phyloP scores from a whole-genome alignment of 2,797 vertebrate genomes.

The Catamblyrhynchus diadema region DNA sequence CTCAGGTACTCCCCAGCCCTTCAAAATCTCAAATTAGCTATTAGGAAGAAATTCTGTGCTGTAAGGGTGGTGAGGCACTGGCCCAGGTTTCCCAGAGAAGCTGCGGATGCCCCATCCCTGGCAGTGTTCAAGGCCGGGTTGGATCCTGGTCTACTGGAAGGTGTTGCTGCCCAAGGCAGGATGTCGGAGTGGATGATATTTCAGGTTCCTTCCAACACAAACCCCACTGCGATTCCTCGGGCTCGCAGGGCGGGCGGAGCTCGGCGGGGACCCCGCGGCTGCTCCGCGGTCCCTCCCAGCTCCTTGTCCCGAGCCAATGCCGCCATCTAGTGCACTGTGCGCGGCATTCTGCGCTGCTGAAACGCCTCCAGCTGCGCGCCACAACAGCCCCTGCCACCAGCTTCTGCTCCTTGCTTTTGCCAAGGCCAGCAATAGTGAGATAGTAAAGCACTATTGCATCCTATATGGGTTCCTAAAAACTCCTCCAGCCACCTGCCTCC shows the following conservation, averaged over 20 bases:
- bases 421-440: background rate
- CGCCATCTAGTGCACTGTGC: constrained; percentile 1
- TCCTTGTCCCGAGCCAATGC: background rate
- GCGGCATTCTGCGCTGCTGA: accelerated
- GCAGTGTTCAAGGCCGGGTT: background rate
- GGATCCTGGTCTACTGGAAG: background rate
- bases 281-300: background rate
- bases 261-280: background rate
- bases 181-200: background rate
- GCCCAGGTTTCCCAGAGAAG: background rate
- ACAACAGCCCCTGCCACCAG: accelerated
- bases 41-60: background rate
- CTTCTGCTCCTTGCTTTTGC: background rate
- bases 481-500: background rate
- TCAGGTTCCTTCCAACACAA: background rate
- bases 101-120: background rate
- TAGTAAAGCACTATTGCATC: accelerated
- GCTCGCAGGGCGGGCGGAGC: background rate
- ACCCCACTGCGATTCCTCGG: accelerated
- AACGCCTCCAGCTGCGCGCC: accelerated
- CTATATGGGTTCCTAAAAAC: background rate
- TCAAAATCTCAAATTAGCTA: background rate
- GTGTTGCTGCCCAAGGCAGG: background rate
- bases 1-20: background rate
- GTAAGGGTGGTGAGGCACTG: background rate